Evolutionary conservation across 37 sponge, comb jelly and placozoan species (phyloP).

Genomic region (Bolinopsis microptera): DNA sequence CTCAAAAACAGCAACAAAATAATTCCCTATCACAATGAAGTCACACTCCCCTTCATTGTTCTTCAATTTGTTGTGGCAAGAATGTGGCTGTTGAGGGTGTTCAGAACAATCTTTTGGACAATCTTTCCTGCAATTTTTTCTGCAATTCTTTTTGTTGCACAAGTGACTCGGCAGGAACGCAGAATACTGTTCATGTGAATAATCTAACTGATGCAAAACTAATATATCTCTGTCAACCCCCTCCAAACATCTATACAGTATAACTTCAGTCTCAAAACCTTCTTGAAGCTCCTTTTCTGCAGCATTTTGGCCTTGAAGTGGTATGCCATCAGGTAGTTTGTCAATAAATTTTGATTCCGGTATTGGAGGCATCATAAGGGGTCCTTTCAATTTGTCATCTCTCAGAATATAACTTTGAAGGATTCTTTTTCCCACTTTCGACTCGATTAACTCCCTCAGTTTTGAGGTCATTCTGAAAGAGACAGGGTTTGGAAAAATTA

Average conservation of each 20-base stretch:
- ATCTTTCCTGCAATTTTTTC: not conserved
- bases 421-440: not conserved
- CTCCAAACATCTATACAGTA: not conserved
- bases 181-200: not conserved
- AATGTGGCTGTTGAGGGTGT: not conserved
- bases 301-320: not conserved
- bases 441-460: not conserved
- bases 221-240: not conserved
- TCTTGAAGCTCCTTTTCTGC: not conserved
- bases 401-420: no score
- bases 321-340: not conserved
- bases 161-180: not conserved
- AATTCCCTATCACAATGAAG: not conserved
- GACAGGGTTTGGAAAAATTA: no score
- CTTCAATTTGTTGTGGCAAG: not conserved
- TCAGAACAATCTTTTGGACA: not conserved
- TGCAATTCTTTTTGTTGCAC: not conserved
- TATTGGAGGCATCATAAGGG: not conserved
- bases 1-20: not conserved
- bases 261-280: not conserved
- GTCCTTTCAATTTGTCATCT: no score
- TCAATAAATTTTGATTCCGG: not conserved
- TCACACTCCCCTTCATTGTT: not conserved
- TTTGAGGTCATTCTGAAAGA: no score
- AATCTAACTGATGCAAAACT: not conserved